Percentiles rank a stretch among this genome's conserved stretches.
phyloP scores from a whole-genome alignment of 2,797 vertebrate genomes.

The Thalassophryne amazonica region DNA sequence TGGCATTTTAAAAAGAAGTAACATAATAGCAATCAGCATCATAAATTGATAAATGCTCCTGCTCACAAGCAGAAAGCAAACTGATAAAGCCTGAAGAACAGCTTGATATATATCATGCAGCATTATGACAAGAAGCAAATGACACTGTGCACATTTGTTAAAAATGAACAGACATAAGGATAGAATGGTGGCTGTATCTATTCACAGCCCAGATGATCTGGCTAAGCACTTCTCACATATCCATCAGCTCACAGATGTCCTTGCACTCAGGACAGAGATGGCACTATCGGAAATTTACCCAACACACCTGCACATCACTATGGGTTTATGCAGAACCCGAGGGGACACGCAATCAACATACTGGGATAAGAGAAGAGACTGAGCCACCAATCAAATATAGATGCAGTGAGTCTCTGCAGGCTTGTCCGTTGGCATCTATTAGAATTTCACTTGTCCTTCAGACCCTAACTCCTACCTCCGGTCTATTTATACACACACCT shows the following conservation, averaged over 20 bases:
- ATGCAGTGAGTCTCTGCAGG: slow-evolving; percentile 27
- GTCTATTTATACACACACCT: slow-evolving; percentile 55
- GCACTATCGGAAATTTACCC: slow-evolving; percentile 9
- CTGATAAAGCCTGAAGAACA: neutral
- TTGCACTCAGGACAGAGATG: slow-evolving; percentile 34
- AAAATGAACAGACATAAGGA: slow-evolving; percentile 43
- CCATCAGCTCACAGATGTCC: slow-evolving; percentile 44
- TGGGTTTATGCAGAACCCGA: neutral
- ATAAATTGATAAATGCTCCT: neutral
- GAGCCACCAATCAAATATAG: slow-evolving; percentile 23
- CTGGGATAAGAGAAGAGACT: neutral
- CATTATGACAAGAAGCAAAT: slow-evolving; percentile 13
- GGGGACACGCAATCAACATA: neutral
- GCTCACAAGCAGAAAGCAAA: neutral
- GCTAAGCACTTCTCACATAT: slow-evolving; percentile 55
- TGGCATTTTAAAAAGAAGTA: neutral
- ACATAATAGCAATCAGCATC: neutral
- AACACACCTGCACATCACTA: slow-evolving; percentile 16
- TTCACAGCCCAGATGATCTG: slow-evolving; percentile 40
- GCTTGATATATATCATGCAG: slow-evolving; percentile 8
- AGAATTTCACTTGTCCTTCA: slow-evolving; percentile 56
- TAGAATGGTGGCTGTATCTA: slow-evolving; percentile 24
- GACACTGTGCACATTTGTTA: slow-evolving; percentile 25
- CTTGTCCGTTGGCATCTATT: slow-evolving; percentile 60
- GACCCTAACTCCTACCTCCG: slow-evolving; percentile 42